Evolutionary conservation across 2,797 vertebrate species (phyloP).

Genomic region (Lutjanus campechanus): DNA sequence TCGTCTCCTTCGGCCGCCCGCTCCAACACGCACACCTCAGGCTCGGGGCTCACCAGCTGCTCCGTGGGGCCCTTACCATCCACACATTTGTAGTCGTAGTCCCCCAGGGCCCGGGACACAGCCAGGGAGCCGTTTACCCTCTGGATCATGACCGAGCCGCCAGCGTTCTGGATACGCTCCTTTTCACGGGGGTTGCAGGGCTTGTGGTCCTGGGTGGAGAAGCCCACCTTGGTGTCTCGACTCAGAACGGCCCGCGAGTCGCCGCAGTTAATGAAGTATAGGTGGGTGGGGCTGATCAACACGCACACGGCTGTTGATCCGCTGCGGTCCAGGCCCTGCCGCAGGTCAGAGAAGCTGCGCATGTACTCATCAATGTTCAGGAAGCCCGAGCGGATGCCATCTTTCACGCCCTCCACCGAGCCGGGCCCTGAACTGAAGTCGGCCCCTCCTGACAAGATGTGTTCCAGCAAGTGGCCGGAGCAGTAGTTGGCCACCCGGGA

Average conservation of each 20-base stretch:
- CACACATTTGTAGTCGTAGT: slow-evolving; percentile 99
- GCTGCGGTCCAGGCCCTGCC: slow-evolving; percentile 99
- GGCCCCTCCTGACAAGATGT: slow-evolving; percentile 94
- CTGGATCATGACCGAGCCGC: slow-evolving; percentile 99
- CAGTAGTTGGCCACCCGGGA: slow-evolving; percentile 99
- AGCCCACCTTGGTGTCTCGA: slow-evolving; percentile 94
- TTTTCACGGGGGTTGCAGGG: slow-evolving; percentile 98
- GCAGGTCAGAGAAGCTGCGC: slow-evolving; percentile 98
- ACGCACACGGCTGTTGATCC: slow-evolving; percentile 98
- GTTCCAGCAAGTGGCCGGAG: slow-evolving; percentile 96
- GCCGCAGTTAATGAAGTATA: slow-evolving; percentile 99
- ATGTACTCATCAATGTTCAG: slow-evolving; percentile 99
- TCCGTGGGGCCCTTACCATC: slow-evolving; percentile 99
- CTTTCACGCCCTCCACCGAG: slow-evolving; percentile 96
- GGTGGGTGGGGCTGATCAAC: slow-evolving; percentile 94
- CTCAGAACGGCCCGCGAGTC: slow-evolving; percentile 96
- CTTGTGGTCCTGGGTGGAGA: slow-evolving; percentile 99
- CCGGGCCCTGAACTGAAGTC: slow-evolving; percentile 91
- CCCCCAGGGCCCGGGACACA: slow-evolving; percentile 97
- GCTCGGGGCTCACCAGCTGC: slow-evolving; percentile 99
- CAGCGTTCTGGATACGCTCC: slow-evolving; percentile 98
- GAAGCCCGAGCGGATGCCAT: slow-evolving; percentile 97
- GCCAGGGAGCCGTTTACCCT: slow-evolving; percentile 98
- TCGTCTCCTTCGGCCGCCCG: slow-evolving; percentile 94
- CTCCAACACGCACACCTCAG: slow-evolving; percentile 96